Evolutionary conservation across 2,888 invertebrate species (phyloP).

Genomic region (Sclerodermus sp.): DNA sequence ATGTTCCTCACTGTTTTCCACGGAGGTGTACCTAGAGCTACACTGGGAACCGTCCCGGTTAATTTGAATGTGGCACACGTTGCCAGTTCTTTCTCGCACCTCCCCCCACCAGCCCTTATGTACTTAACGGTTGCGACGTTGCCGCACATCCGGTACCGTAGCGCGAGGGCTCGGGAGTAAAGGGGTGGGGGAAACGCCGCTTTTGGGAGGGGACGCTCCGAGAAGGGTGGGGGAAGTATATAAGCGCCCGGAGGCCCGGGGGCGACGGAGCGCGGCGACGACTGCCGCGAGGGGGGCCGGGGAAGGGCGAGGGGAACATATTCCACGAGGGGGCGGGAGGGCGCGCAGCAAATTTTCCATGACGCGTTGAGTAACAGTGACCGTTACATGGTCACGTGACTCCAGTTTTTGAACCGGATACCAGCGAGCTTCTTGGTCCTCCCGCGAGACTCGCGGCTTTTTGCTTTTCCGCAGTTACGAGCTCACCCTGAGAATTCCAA

Average conservation of each 20-base stretch:
- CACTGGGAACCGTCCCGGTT: conserved; percentile 42
- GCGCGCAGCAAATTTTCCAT: conserved; percentile 52
- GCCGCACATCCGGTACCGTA: conserved; percentile 52
- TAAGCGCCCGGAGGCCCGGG: conserved; percentile 26
- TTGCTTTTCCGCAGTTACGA: no score
- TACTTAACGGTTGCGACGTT: conserved; percentile 55
- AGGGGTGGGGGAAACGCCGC: conserved; percentile 40
- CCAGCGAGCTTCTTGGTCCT: no score
- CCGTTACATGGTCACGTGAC: conserved; percentile 38
- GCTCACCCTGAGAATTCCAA: no score
- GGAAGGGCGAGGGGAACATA: conserved; percentile 18
- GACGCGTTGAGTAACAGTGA: conserved; percentile 29
- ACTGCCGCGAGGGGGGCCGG: no score
- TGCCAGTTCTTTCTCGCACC: conserved; percentile 48
- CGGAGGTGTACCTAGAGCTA: conserved; percentile 31
- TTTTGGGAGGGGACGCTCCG: conserved; percentile 6
- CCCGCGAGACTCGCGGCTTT: no score
- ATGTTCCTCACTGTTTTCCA: conserved; percentile 28
- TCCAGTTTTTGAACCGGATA: conserved; percentile 24
- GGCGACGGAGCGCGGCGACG: conserved; percentile 5
- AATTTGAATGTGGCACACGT: conserved; percentile 55
- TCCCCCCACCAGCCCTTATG: conserved; percentile 36
- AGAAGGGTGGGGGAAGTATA: conserved; percentile 40
- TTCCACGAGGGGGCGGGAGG: conserved; percentile 1
- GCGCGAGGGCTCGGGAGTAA: background rate